Evolutionary conservation across 2,888 invertebrate species (phyloP).

Genomic region (Eupithecia centaureata): DNA sequence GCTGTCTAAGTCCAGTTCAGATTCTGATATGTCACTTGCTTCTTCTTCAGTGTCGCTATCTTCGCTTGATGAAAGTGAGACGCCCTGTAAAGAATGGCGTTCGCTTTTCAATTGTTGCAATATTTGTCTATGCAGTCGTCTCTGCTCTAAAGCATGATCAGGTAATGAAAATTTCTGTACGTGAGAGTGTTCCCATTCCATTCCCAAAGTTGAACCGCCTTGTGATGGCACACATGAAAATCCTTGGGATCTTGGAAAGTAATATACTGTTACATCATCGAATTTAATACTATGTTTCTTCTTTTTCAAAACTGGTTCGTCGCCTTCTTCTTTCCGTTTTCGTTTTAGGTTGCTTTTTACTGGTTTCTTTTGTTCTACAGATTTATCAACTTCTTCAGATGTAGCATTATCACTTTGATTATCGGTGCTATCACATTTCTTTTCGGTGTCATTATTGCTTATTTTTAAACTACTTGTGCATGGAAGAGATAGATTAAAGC

Average conservation of each 20-base stretch:
- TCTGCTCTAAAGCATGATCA: constrained; percentile 95
- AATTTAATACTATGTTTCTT: constrained; percentile 93
- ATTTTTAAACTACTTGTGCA: constrained; percentile 57
- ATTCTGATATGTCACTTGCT: constrained; percentile 90
- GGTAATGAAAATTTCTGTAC: constrained; percentile 91
- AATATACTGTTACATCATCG: constrained; percentile 96
- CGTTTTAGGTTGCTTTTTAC: constrained; percentile 88
- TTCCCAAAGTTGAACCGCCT: constrained; percentile 96
- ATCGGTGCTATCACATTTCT: constrained; percentile 44
- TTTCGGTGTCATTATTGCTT: constrained; percentile 42
- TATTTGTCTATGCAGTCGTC: constrained; percentile 92
- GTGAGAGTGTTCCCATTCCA: constrained; percentile 90
- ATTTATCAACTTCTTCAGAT: constrained; percentile 45
- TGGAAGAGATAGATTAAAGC: constrained; percentile 67
- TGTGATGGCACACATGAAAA: constrained; percentile 96
- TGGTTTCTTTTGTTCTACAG: constrained; percentile 54
- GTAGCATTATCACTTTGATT: constrained; percentile 46
- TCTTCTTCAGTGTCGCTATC: constrained; percentile 94
- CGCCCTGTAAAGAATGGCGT: constrained; percentile 82
- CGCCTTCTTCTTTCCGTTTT: constrained; percentile 74
- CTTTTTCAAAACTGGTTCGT: constrained; percentile 83
- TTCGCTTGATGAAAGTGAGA: constrained; percentile 88
- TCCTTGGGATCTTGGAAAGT: constrained; percentile 96
- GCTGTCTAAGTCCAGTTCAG: constrained; percentile 94
- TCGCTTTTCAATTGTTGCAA: constrained; percentile 89